Percentiles rank a stretch among this genome's conserved stretches.
Conservation (phyloP, 2,888 invertebrate species). For the Drosophila limbata region DNA sequence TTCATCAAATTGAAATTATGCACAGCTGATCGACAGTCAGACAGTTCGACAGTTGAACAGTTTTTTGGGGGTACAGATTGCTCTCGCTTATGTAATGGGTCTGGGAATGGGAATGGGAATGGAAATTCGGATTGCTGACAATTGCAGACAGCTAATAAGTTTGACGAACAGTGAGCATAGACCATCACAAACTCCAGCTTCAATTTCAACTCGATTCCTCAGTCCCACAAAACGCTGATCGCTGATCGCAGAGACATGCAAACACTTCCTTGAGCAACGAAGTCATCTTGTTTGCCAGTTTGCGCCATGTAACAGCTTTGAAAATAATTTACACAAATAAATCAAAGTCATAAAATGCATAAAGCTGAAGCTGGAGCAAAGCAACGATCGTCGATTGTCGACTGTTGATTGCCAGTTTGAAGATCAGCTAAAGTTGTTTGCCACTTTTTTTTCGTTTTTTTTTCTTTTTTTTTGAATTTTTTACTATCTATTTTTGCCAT, state of each 20-base stretch:
- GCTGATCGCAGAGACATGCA: constrained; percentile 46
- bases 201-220: not conserved
- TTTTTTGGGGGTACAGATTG: constrained; percentile 45
- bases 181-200: constrained; percentile 7
- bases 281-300: constrained; percentile 32
- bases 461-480: not conserved
- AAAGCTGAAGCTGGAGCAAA: constrained; percentile 45
- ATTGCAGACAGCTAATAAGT: constrained; percentile 76
- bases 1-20: constrained; percentile 77
- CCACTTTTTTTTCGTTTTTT: constrained; percentile 40
- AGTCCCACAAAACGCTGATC: constrained; percentile 9
- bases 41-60: constrained; percentile 48
- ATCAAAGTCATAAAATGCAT: constrained; percentile 76
- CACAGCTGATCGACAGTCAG: constrained; percentile 69
- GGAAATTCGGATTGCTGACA: constrained; percentile 68
- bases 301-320: constrained; percentile 61
- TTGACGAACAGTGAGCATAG: constrained; percentile 61
- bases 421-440: constrained; percentile 49
- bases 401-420: constrained; percentile 33
- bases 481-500: constrained; percentile 31
- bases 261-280: constrained; percentile 62
- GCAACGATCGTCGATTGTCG: constrained; percentile 17
- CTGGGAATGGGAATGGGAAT: constrained; percentile 44
- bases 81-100: constrained; percentile 63
- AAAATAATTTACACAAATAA: constrained; percentile 78